Conservation (phyloP, 2,888 invertebrate genomes). For the Philopedon plagiatum region DNA sequence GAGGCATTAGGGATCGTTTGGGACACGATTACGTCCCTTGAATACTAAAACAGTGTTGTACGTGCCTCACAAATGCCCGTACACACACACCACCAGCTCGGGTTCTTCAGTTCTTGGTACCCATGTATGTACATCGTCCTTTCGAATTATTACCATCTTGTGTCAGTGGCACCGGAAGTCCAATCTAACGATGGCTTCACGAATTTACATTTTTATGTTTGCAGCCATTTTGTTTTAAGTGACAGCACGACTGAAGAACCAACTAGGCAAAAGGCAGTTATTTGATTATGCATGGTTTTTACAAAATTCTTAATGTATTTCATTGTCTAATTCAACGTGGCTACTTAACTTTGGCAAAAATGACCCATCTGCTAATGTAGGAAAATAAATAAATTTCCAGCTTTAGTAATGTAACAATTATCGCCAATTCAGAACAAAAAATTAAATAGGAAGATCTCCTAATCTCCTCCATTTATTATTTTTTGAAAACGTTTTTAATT, state of each 20-base stretch:
- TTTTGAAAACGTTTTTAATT: conserved; percentile 3
- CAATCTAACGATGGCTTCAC: conserved; percentile 48
- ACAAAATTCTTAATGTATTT: too few relatives aligned
- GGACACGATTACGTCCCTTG: conserved; percentile 60
- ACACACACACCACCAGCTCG: conserved; percentile 57
- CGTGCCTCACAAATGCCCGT: conserved; percentile 38
- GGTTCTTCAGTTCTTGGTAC: conserved; percentile 57
- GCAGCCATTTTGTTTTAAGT: conserved; percentile 36
- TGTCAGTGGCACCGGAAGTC: conserved; percentile 60
- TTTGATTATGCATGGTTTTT: too few relatives aligned
- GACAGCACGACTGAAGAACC: neutral
- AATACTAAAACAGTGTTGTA: conserved; percentile 61
- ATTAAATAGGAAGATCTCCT: too few relatives aligned
- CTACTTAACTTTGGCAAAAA: too few relatives aligned
- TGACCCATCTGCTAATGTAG: too few relatives aligned
- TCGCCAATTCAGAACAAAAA: too few relatives aligned
- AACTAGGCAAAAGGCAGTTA: too few relatives aligned
- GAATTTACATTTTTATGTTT: conserved; percentile 53
- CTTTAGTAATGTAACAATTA: too few relatives aligned
- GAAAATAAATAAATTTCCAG: too few relatives aligned
- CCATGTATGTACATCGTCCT: conserved; percentile 58
- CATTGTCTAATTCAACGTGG: too few relatives aligned
- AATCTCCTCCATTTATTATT: too few relatives aligned
- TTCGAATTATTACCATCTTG: conserved; percentile 48
- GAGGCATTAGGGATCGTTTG: conserved; percentile 59